Evolutionary conservation across 2,888 invertebrate species (phyloP), one percentile per base, ranked within the genome.

Genomic region (Drosophila borborema): DNA sequence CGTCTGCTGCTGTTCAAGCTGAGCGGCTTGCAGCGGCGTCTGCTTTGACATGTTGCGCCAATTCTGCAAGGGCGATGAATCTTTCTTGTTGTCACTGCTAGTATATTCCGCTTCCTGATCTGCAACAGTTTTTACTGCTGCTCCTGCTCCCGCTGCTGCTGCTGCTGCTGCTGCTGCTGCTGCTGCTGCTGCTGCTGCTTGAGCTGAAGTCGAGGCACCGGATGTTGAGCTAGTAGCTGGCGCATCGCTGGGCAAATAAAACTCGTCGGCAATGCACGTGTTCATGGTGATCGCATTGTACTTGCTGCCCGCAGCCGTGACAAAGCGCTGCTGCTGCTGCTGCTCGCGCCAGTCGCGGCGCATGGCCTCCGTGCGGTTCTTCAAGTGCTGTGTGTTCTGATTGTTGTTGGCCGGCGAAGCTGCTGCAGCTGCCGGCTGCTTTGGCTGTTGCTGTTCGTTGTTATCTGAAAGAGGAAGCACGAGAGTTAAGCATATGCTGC

Each of bases 221-320:
- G 23, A 16, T 3, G 46, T 9, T 14, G 46, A 18, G 34, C 7
- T 10, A 31, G n/a, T n/a, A 23, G 14, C 45, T 16, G 48, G 2
- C 5, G 48, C 62, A 14, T 0, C 38, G 7, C 64, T 64, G 8
- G 82, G 80, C 40, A 65, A 41, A 3, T 59, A 28, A 43, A 84
- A 83, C 1, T 80, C 81, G 0, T 83, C 70, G 9, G 66, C 18
- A n/a, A 86, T 60, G 9, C 48, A 7, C 0, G 78, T 72, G 12
- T 81, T 84, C 77, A 85, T 80, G 23, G 82, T 85, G 6, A 81
- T 82, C 10, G 36, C 34, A 23, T 76, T 69, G 14, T 41, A 31
- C 1, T 67, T 62, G 10, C 51, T 45, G 3, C 75, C 65, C 3
- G 72, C 75, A 1, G 72, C 79, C 0, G 81, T 84, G 0, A 65